phyloP scores from a whole-genome alignment of 2,797 vertebrate species.

The Gorsachius magnificus region DNA sequence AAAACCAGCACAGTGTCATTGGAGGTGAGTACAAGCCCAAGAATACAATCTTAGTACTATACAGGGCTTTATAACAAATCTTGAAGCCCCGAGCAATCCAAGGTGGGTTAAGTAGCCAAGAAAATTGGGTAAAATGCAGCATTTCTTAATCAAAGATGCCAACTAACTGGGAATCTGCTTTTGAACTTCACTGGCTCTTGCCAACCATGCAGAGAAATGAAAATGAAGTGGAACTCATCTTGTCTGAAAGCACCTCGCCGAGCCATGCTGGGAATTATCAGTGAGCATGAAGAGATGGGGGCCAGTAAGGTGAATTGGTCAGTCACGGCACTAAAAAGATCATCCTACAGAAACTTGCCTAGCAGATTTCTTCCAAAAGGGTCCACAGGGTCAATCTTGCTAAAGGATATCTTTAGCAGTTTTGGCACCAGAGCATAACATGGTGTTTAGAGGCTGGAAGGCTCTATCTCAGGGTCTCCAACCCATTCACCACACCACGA shows the following conservation, averaged over 20 bases:
- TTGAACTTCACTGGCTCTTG: not conserved
- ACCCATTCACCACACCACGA: not conserved
- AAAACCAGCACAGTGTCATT: not conserved
- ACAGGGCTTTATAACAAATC: not conserved
- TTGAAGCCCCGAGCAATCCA: fast-evolving
- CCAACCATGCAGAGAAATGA: not conserved
- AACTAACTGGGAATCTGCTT: not conserved
- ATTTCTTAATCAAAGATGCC: not conserved
- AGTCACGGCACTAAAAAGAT: not conserved
- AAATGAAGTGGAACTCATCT: not conserved
- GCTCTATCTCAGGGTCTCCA: not conserved
- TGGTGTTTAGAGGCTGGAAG: not conserved
- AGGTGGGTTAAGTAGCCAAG: not conserved
- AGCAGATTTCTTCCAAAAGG: not conserved
- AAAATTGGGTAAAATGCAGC: not conserved
- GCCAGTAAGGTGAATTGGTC: not conserved
- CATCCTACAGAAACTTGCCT: not conserved
- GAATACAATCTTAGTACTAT: not conserved
- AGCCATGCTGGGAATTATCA: not conserved
- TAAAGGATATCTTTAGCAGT: not conserved
- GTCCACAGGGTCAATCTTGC: not conserved
- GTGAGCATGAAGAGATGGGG: not conserved
- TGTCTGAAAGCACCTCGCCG: not conserved
- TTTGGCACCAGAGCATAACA: not conserved
- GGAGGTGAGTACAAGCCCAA: not conserved